A percentile compares a stretch with the other conserved stretches of the same genome.
Conservation (phyloP, 2,888 invertebrate genomes). For the Philopedon plagiatum region DNA sequence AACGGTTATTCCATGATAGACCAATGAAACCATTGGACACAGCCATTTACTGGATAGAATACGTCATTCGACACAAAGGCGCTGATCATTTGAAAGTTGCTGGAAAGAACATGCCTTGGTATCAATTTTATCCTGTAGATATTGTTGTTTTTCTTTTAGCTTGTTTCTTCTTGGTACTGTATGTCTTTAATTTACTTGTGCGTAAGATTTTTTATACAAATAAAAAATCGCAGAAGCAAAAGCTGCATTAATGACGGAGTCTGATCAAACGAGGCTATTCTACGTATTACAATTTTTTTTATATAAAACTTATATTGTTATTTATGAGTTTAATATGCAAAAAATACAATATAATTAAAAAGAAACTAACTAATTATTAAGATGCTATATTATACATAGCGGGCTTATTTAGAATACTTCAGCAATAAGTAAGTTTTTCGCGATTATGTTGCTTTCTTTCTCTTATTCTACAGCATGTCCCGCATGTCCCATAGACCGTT, state of each 20-base stretch:
- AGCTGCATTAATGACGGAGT: background rate
- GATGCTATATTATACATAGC: too few species aligned
- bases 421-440: too few species aligned
- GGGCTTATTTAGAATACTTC: too few species aligned
- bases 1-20: conserved; percentile 70
- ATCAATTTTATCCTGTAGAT: conserved; percentile 65
- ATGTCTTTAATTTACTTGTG: background rate
- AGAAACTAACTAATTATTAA: too few species aligned
- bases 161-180: background rate
- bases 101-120: conserved; percentile 69
- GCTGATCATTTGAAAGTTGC: conserved; percentile 71
- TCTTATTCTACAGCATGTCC: too few species aligned
- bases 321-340: too few species aligned
- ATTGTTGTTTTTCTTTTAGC: conserved; percentile 29
- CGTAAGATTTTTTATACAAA: background rate
- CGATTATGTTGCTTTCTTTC: too few species aligned
- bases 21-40: conserved; percentile 74
- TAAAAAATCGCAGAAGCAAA: background rate
- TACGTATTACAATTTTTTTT: too few species aligned
- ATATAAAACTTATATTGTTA: background rate
- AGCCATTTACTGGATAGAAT: conserved; percentile 77
- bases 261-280: too few species aligned
- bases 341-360: too few species aligned
- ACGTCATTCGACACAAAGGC: conserved; percentile 74
- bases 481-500: too few species aligned